phyloP scores from a whole-genome alignment of 1,140 invertebrate species.

The Plutomurus gul region DNA sequence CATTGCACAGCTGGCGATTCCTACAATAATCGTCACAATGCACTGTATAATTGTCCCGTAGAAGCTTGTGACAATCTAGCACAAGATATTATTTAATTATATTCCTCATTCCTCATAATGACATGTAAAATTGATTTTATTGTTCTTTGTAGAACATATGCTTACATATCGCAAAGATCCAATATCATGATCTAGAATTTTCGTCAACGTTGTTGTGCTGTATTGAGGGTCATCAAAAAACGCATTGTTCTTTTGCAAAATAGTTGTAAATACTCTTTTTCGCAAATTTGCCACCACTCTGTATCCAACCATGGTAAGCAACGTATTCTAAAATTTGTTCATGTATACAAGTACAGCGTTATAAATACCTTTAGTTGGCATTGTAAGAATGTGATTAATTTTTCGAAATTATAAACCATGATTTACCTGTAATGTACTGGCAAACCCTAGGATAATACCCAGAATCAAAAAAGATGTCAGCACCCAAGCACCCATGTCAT shows the following conservation, averaged over 20 bases:
- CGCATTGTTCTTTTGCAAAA: background rate
- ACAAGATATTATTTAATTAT: background rate
- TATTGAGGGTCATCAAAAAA: background rate
- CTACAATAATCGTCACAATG: background rate
- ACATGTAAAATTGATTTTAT: background rate
- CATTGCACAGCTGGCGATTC: background rate
- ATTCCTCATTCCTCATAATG: background rate
- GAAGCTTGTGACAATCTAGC: background rate
- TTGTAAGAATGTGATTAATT: background rate
- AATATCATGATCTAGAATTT: background rate
- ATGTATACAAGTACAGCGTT: too few species aligned
- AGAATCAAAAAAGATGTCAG: background rate
- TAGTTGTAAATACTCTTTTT: background rate
- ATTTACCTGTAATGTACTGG: background rate
- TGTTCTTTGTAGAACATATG: background rate
- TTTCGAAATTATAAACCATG: background rate
- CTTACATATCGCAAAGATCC: background rate
- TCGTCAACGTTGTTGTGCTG: background rate
- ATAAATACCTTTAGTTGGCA: too few species aligned
- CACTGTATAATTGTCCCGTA: constrained; percentile 32
- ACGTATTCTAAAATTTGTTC: background rate
- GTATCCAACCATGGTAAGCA: background rate
- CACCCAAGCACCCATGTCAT: background rate
- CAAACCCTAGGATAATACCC: background rate
- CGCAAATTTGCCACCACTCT: background rate